A percentile compares a stretch with the other conserved stretches of the same genome.
Conservation (phyloP, 2,888 invertebrate genomes). For the Dascillus cervinus region DNA sequence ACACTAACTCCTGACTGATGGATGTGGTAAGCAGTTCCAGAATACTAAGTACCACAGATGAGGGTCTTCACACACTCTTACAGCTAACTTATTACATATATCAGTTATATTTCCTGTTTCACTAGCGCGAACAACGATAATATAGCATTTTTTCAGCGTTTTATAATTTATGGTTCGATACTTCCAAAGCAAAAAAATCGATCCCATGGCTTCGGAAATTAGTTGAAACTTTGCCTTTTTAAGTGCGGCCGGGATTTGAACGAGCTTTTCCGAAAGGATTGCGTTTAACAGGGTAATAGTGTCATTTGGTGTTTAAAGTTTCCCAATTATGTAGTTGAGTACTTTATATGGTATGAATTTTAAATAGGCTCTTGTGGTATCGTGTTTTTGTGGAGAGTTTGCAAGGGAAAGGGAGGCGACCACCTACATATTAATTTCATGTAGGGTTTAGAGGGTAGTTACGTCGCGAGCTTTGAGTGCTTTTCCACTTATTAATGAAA, state of each 20-base stretch:
- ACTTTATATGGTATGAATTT: slow-evolving; percentile 30
- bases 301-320: slow-evolving; percentile 27
- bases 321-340: slow-evolving; percentile 31
- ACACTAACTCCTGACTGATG: too few relatives aligned
- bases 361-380: slow-evolving; percentile 26
- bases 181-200: too few relatives aligned
- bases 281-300: slow-evolving; percentile 16
- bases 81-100: slow-evolving; percentile 19
- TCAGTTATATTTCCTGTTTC: slow-evolving; percentile 18
- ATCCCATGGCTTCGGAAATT: too few relatives aligned
- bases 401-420: too few relatives aligned
- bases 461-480: too few relatives aligned
- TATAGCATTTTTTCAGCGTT: slow-evolving; percentile 14
- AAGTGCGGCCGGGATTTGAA: too few relatives aligned
- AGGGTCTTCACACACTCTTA: slow-evolving; percentile 7
- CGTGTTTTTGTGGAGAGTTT: too few relatives aligned
- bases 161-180: slow-evolving; percentile 21
- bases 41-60: slow-evolving; percentile 8
- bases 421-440: too few relatives aligned
- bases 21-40: slow-evolving; percentile 7
- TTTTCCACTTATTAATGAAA: too few relatives aligned
- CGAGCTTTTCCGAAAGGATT: too few relatives aligned
- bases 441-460: too few relatives aligned
- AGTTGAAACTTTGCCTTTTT: too few relatives aligned
- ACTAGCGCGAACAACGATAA: slow-evolving; percentile 18